phyloP scores from a whole-genome alignment of 2,113 vertebrate genomes.

The Herpetotheres cachinnans region DNA sequence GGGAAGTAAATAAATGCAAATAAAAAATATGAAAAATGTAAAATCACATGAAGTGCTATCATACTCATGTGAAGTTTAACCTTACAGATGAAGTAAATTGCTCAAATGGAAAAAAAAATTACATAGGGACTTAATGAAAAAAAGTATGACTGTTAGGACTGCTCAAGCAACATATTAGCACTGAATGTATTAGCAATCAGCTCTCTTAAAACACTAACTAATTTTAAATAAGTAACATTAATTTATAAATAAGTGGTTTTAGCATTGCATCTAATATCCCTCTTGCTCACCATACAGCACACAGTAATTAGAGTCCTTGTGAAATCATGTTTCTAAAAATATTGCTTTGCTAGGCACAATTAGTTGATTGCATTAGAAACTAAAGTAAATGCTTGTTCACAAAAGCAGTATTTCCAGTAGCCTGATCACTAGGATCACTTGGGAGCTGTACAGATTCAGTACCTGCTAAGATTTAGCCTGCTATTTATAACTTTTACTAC shows the following conservation, averaged over 20 bases:
- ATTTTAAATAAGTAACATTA: neutral
- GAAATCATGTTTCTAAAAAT: neutral
- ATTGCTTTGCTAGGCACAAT: neutral
- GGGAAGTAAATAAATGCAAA: neutral
- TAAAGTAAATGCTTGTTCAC: neutral
- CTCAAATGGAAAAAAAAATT: neutral
- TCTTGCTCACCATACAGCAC: neutral
- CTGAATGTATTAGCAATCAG: neutral
- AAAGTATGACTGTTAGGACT: accelerated
- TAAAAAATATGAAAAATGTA: neutral
- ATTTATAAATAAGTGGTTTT: neutral
- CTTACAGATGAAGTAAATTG: neutral
- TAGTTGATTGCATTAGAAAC: neutral
- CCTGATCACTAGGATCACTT: neutral
- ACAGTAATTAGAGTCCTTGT: neutral
- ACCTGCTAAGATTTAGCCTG: neutral
- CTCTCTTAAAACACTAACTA: neutral
- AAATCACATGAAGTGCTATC: neutral
- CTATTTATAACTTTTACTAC: neutral
- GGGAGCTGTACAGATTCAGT: neutral
- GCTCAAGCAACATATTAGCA: neutral
- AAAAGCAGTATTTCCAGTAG: neutral
- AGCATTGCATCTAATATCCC: neutral
- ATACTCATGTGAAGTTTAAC: neutral
- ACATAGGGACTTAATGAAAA: neutral